These are phyloP conservation scores for Paradoxurus hermaphroditus DNA, from an alignment of 2,113 vertebrate genomes.

Conservation along the genomic window DNA sequence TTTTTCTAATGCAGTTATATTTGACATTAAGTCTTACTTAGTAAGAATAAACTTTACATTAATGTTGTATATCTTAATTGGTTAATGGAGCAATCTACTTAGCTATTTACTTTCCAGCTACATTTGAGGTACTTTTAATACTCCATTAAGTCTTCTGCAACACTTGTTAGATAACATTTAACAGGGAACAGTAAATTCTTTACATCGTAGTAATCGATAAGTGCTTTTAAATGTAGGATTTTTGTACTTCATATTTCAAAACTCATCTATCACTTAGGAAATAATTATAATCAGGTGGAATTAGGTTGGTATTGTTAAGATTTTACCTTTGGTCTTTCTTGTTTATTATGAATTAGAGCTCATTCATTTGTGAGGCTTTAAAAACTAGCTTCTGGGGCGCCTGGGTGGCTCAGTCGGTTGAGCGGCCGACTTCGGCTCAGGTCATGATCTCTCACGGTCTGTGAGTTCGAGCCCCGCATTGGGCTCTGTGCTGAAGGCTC, in stretches of 20 bases:
- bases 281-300: neutral
- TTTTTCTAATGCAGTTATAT: neutral
- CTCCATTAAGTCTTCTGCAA: neutral
- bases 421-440: no score
- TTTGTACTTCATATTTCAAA: constrained; percentile 39
- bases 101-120: neutral
- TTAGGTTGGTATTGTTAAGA: neutral
- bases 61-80: neutral
- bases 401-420: no score
- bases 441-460: no score
- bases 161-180: neutral
- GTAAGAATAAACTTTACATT: neutral
- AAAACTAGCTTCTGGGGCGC: neutral
- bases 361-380: neutral
- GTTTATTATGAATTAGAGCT: constrained; percentile 14
- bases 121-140: neutral
- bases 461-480: no score
- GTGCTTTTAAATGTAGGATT: constrained; percentile 22
- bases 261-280: neutral
- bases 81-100: neutral
- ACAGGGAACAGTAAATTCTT: neutral
- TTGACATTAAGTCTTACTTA: neutral
- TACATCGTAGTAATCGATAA: neutral
- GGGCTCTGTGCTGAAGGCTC: no score
- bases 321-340: constrained; percentile 14